Evolutionary conservation across 2,888 invertebrate genomes (phyloP).

Genomic region (Notodonta ziczac): DNA sequence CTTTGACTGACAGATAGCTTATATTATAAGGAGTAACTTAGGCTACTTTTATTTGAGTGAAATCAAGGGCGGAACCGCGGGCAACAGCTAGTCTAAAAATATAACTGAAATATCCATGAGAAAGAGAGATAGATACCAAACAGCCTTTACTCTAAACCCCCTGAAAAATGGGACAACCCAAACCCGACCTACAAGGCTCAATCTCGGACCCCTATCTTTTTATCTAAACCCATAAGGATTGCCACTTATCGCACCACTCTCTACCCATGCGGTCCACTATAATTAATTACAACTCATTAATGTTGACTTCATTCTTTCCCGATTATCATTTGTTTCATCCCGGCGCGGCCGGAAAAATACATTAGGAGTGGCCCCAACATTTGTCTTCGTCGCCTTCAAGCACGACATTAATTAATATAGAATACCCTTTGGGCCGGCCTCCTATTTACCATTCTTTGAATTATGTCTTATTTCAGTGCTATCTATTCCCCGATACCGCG

Average conservation of each 20-base stretch:
- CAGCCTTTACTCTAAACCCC: slow-evolving; percentile 1
- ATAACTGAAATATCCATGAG: not conserved
- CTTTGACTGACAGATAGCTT: too few relatives aligned
- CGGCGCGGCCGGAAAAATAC: slow-evolving; percentile 77
- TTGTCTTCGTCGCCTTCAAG: slow-evolving; percentile 80
- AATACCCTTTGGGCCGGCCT: slow-evolving; percentile 75
- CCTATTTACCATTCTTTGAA: slow-evolving; percentile 71
- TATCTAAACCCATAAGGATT: slow-evolving; percentile 16
- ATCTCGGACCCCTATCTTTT: slow-evolving; percentile 25
- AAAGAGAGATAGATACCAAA: not conserved
- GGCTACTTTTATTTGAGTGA: too few relatives aligned
- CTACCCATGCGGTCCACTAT: slow-evolving; percentile 48
- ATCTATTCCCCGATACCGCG: slow-evolving; percentile 39
- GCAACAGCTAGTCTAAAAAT: not conserved
- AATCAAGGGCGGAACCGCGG: too few relatives aligned
- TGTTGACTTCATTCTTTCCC: slow-evolving; percentile 81
- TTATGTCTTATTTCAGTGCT: slow-evolving; percentile 47
- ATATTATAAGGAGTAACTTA: too few relatives aligned
- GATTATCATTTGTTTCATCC: slow-evolving; percentile 83
- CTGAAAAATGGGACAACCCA: slow-evolving; percentile 1
- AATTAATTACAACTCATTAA: slow-evolving; percentile 78
- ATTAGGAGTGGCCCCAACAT: slow-evolving; percentile 74
- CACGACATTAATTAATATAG: slow-evolving; percentile 81
- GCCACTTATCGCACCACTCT: slow-evolving; percentile 22
- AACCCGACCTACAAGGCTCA: slow-evolving; percentile 16